Base-by-base conservation (phyloP, 2,113 vertebrate genomes). In the Sylvietta virens region DNA sequence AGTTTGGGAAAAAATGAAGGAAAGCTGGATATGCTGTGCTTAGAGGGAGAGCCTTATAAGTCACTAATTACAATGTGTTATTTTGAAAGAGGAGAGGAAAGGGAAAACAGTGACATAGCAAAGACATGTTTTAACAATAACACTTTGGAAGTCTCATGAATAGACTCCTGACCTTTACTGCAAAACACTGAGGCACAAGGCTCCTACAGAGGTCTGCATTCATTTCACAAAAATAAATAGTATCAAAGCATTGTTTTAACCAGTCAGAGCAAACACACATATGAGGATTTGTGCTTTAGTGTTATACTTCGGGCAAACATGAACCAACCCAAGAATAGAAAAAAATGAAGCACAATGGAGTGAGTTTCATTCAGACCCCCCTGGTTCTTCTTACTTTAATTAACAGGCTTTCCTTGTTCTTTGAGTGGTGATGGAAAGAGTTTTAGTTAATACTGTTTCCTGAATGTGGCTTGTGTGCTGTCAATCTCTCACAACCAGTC, bases 71-170 rank as follows among this genome's bases (percentile, higher is more conserved):
- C 86, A 53, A 35, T 94, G 56, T 86, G 90, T 96, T 98, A 97
- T 97, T 98, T 97, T 97, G 95, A 94, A 96, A 53, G 78, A 94
- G 54, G 31, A 88, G 60, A 95, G 97, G 96, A 96, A 95, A 97
- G 96, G 97, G 95, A 93, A 95, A 97, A 95, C 86, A 86, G 96
- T 92, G 95, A 96, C 92, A 95, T 84, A 97, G 96, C 96, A 97
- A 96, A 97, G 94, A 97, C 90, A 96, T 92, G 80, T 90, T 97
- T 94, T 88, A 94, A 97, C 95, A 97, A 96, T 95, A 95, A 94
- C 93, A 93, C 92, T 94, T 95, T 92, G 82, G 78, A 96, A 97
- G 77, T 72, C 91, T 95, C 78, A 53, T 87, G 92, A 97, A 94
- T 78, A 69, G 72, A 86, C 37, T 85, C 60, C 89, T 94, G 82